Evolutionary conservation across 2,113 vertebrate genomes (phyloP).

Genomic region (Herpailurus yagouaroundi): DNA sequence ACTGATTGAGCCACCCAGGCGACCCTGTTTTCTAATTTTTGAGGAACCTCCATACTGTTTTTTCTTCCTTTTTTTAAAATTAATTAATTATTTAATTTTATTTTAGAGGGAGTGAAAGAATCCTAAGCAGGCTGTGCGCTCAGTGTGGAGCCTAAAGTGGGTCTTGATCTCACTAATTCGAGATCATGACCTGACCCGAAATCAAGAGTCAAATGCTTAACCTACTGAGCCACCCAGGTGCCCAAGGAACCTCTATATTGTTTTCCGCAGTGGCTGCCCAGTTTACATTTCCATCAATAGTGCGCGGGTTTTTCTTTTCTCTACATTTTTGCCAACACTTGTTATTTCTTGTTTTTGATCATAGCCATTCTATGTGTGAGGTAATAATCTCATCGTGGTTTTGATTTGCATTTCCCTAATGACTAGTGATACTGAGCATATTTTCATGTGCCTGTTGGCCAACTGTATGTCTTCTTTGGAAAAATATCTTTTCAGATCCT

Average conservation of each 20-base stretch:
- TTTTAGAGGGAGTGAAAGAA: too few species aligned
- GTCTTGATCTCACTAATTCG: too few species aligned
- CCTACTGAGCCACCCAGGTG: too few species aligned
- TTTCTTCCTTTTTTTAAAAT: too few species aligned
- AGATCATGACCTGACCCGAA: too few species aligned
- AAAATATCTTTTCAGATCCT: neutral
- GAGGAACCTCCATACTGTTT: too few species aligned
- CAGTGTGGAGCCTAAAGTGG: too few species aligned
- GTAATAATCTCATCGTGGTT: neutral
- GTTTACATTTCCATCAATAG: neutral
- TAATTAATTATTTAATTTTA: too few species aligned
- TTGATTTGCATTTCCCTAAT: slow-evolving; percentile 3
- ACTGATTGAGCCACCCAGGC: too few species aligned
- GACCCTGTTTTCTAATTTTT: too few species aligned
- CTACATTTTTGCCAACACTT: neutral
- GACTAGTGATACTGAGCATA: neutral
- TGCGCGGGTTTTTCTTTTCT: neutral
- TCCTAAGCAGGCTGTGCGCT: too few species aligned
- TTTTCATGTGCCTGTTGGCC: neutral
- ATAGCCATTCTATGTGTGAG: neutral
- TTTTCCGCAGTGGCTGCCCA: neutral
- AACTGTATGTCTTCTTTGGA: neutral
- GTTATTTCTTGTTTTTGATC: slow-evolving; percentile 11
- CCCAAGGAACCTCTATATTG: neutral
- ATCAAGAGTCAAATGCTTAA: too few species aligned